Base-by-base conservation (phyloP, 2,113 vertebrate species). In the Hippocampus zosterae region DNA sequence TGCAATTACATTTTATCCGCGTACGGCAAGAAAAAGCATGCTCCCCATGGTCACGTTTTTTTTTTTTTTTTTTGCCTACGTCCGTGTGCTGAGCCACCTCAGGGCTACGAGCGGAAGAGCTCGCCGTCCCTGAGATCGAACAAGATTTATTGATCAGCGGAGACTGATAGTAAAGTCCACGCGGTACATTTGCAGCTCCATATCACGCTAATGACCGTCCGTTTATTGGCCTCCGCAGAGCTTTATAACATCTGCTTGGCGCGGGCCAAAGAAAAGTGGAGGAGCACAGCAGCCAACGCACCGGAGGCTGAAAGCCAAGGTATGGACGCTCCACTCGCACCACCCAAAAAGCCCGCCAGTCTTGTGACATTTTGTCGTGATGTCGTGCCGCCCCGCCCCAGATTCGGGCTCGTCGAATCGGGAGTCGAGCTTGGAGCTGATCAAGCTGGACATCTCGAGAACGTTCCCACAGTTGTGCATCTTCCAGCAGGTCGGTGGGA, bases 381-480 rank as follows among this genome's bases (percentile, higher is more conserved):
- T n/a, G 19, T 65, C 12, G 2, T 27, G n/a, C 8, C 3, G 2
- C 7, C 37, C 27, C 70, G 16, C 57, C 72, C 5, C 63, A 96
- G 96, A 96, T 73, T 89, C 91, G 40, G 93, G 92, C 5, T 93
- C 94, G 72, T 93, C 94, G 37, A 95, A 98, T 88, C 91, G 94
- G 78, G 96, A 98, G 89, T 95, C 95, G 48, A 98, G 96, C 64
- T 91, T 98, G 82, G 96, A 98, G 79, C 92, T 97, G 71, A 98
- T 98, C 87, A 98, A 98, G 78, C 90, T 98, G 91, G 96, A 98
- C 90, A 98, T 98, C 81, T 98, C 96, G 3, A 94, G 96, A 81
- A 98, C 96, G 0, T 98, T 98, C 84, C 96, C 96, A 55, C 95
- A 91, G 25, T 93, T 98, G 67, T 98, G 95, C 82, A 98, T 98